Evolutionary conservation across 2,888 invertebrate species (phyloP), one percentile per base, ranked within the genome.

Genomic region (Amorpha juglandis): DNA sequence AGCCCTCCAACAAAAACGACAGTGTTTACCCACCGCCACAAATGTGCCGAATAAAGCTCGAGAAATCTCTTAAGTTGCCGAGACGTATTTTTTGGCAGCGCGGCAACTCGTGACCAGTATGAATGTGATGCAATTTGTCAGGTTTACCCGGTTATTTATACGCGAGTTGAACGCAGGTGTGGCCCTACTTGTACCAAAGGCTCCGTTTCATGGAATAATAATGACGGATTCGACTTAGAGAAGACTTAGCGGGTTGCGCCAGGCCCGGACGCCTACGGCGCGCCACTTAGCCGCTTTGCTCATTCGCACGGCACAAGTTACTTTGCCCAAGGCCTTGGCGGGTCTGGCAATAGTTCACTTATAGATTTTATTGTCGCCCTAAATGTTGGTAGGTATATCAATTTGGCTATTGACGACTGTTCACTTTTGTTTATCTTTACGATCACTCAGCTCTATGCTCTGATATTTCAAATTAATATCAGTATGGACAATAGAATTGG

Each of bases 121-220:
- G 89, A 85, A 92, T 92, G 91, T 87, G 86, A 84, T 86, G 82
- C 90, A 82, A 91, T 92, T 91, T 91, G 87, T 92, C 89, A 88
- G 90, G 88, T 89, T 92, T 90, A 90, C 86, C 81, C 81, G 89
- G 89, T 87, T 90, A 90, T 91, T 91, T 91, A 89, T 88, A 83
- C 78, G 79, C 75, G 78, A 74, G 80, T 67, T 68, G 80, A 73
- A 84, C 84, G 83, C 91, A 91, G 91, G 91, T 91, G 91, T 79
- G 79, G 72, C 76, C 71, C 73, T 73, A 71, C 74, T 72, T 73
- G 72, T 71, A 76, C 78, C 78, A 76, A 70, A 75, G 72, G 81
- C 79, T 82, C 82, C 81, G 79, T 87, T 81, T 78, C 82, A 81
- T 82, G 79, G 83, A 84, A 88, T 89, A 87, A 89, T 91, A 91